These are phyloP conservation scores for Sarcophaga bullata DNA, from an alignment of 1,140 invertebrate species.

Conservation along the genomic window DNA sequence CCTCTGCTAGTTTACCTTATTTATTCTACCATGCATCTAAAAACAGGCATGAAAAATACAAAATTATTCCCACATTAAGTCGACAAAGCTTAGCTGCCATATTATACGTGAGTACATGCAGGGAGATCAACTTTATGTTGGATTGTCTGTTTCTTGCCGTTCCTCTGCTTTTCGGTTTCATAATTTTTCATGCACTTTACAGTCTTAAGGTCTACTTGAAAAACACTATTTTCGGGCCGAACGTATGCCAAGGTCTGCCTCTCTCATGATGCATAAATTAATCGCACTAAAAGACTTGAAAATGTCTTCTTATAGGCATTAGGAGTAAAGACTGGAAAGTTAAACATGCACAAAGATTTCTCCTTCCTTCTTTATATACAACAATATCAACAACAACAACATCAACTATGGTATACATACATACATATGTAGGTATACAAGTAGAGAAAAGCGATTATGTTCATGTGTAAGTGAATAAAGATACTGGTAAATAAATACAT, in stretches of 20 bases:
- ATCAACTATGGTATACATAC: not conserved
- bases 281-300: not conserved
- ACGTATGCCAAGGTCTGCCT: too few species aligned
- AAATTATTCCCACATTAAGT: not conserved
- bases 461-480: not conserved
- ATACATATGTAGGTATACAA: not conserved
- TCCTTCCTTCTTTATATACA: too few species aligned
- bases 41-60: not conserved
- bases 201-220: not conserved
- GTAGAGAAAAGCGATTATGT: not conserved
- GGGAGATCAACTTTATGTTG: not conserved
- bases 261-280: not conserved
- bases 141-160: not conserved
- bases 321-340: conserved; percentile 12
- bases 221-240: not conserved
- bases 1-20: too few species aligned
- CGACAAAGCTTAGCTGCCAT: not conserved
- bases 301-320: conserved; percentile 5
- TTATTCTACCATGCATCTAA: too few species aligned
- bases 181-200: not conserved
- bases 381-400: too few species aligned
- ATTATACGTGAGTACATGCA: not conserved
- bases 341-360: not conserved
- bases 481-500: too few species aligned
- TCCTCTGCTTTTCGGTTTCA: not conserved